These are phyloP conservation scores for Chymomyza procnemis DNA, from an alignment of 2,888 invertebrate species.

Conservation along the genomic window DNA sequence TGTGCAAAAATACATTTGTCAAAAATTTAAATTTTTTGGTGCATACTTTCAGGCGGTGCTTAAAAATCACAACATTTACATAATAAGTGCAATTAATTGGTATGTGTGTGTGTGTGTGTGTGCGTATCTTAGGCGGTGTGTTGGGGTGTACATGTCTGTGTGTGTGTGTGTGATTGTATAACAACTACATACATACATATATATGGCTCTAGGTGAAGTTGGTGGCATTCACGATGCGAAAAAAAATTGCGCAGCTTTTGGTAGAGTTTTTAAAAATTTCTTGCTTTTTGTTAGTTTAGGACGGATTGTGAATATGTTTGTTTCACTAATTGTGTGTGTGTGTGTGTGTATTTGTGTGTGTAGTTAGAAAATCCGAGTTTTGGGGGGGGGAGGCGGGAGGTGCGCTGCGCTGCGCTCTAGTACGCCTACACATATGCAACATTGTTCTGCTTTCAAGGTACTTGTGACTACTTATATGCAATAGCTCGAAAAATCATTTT, in stretches of 20 bases:
- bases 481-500: constrained; percentile 67
- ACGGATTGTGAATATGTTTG: constrained; percentile 46
- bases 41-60: constrained; percentile 71
- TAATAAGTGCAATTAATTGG: constrained; percentile 57
- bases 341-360: constrained; percentile 14
- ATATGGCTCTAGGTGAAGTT: neutral
- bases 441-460: constrained; percentile 57
- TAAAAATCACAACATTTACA: constrained; percentile 70
- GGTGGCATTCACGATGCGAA: neutral
- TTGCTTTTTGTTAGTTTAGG: constrained; percentile 29
- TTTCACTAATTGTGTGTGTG: constrained; percentile 28
- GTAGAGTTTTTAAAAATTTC: neutral
- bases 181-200: constrained; percentile 19
- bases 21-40: constrained; percentile 55
- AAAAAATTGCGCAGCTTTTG: constrained; percentile 36
- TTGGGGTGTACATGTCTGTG: neutral
- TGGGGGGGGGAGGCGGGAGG: no score
- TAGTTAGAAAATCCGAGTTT: neutral
- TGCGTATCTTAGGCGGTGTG: constrained; percentile 7
- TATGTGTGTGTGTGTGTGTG: constrained; percentile 25
- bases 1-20: constrained; percentile 68
- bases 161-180: constrained; percentile 30
- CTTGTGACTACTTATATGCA: constrained; percentile 71
- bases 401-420: constrained; percentile 8
- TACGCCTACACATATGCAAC: constrained; percentile 37